These are phyloP conservation scores for Malacosoma neustria DNA, from an alignment of 2,888 invertebrate genomes.

Conservation along the genomic window DNA sequence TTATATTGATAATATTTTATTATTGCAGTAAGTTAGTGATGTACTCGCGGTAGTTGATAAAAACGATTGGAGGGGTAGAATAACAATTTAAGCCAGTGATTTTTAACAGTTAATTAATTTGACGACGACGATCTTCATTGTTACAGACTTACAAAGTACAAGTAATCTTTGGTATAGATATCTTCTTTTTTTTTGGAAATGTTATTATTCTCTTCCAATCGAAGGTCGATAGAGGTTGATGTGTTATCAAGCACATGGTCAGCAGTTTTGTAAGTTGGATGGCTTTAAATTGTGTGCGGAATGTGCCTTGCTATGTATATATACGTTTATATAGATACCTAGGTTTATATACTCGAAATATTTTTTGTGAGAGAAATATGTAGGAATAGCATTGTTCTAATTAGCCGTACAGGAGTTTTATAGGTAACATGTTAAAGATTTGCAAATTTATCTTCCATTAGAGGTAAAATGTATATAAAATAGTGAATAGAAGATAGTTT, in stretches of 20 bases:
- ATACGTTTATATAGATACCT: slow-evolving; percentile 49
- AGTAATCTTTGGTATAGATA: too few relatives aligned
- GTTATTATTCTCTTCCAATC: slow-evolving; percentile 37
- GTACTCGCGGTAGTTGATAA: slow-evolving; percentile 40
- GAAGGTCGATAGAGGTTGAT: slow-evolving; percentile 46
- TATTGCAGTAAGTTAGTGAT: slow-evolving; percentile 65
- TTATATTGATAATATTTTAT: slow-evolving; percentile 48
- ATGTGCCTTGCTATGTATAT: slow-evolving; percentile 75
- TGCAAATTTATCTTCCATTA: slow-evolving; percentile 74
- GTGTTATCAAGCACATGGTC: slow-evolving; percentile 66
- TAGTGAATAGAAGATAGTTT: slow-evolving; percentile 57
- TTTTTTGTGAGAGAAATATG: slow-evolving; percentile 66
- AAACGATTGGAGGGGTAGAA: slow-evolving; percentile 1
- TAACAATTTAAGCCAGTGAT: not conserved
- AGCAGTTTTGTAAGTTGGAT: slow-evolving; percentile 49
- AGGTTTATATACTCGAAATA: slow-evolving; percentile 73
- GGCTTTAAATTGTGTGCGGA: slow-evolving; percentile 72
- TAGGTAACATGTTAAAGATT: slow-evolving; percentile 70
- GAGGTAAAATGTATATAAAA: slow-evolving; percentile 59
- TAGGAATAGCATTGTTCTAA: slow-evolving; percentile 62
- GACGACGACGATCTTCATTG: too few relatives aligned
- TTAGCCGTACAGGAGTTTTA: slow-evolving; percentile 53
- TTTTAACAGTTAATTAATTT: too few relatives aligned
- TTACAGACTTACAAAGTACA: too few relatives aligned
- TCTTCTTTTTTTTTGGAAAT: too few relatives aligned